phyloP scores from a whole-genome alignment of 2,797 vertebrate genomes.

The Melopsittacus undulatus region DNA sequence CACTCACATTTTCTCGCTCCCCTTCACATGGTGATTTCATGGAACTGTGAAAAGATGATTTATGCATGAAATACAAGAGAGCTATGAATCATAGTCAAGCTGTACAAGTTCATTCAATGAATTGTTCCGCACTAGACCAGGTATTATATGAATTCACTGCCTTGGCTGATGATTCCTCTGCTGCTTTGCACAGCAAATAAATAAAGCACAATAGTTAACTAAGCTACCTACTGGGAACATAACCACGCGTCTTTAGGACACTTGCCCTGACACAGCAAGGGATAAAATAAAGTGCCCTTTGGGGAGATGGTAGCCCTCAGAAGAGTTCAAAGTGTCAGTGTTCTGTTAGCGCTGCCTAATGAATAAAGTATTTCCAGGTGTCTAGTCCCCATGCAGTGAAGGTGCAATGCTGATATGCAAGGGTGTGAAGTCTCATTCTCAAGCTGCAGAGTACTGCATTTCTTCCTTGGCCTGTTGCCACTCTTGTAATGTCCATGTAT shows the following conservation, averaged over 20 bases:
- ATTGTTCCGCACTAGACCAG: neutral
- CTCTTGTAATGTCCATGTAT: neutral
- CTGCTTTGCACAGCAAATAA: neutral
- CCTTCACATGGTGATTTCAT: neutral
- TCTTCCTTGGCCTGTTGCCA: neutral
- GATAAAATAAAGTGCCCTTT: neutral
- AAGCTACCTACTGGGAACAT: neutral
- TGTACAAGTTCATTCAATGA: neutral
- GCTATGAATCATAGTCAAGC: conserved; percentile 22
- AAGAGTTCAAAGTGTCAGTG: neutral
- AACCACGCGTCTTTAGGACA: rapidly evolving
- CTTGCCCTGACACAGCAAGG: neutral
- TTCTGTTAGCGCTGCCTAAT: neutral
- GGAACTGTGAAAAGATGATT: neutral
- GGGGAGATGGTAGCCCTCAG: neutral
- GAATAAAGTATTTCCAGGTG: neutral
- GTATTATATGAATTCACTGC: neutral
- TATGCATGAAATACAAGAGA: neutral
- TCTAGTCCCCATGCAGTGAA: neutral
- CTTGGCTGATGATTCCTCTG: neutral
- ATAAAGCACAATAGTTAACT: neutral
- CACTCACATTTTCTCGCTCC: neutral
- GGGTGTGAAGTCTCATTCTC: neutral
- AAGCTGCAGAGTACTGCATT: neutral
- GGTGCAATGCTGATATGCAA: neutral